Evolutionary conservation across 2,113 vertebrate genomes (phyloP), one percentile per base, ranked within the genome.

Genomic region (Myanophis thanlyinensis): DNA sequence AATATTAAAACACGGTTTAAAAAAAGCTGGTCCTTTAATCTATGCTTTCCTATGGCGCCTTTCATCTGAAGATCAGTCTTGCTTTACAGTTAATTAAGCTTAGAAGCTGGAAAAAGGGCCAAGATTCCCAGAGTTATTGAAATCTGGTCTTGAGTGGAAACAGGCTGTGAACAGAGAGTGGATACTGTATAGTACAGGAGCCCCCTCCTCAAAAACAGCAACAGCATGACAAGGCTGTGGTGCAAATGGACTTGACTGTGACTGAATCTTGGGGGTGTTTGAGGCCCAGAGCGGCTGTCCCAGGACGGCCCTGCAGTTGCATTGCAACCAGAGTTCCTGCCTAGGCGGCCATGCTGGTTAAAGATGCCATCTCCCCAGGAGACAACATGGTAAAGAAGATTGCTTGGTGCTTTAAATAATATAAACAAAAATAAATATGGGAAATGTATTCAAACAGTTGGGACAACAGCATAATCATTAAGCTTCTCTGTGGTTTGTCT

Each of bases 41-140:
- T 52, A 0, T 7, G 91, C 0, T 0, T 87, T 51, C 56, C 92
- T 0, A 11, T 0, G 44, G 73, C 0, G 3, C 62, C 40, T 94
- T 92, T 87, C 87, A 54, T 62, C 53, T 46, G 3, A 0, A 49
- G 85, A 20, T 89, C 11, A 20, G 1, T 0, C 0, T 27, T 3
- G 93, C 94, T 93, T 18, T 53, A 3, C 91, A 3, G 80, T 22
- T n/a, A 2, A 44, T n/a, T 86, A 87, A 86, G 59, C 94, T 94
- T 90, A 0, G 80, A 86, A 92, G 93, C 5, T 0, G 49, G 56
- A 93, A 91, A 7, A 20, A 23, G 20, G 92, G 51, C 88, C 88
- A 4, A 0, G 49, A 88, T 88, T 92, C 90, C 0, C 0, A 93
- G 92, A 49, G 0, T 0, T 0, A 0, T 0, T 0, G 46, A 59